phyloP scores from a whole-genome alignment of 2,797 vertebrate species.

The Euthynnus affinis region DNA sequence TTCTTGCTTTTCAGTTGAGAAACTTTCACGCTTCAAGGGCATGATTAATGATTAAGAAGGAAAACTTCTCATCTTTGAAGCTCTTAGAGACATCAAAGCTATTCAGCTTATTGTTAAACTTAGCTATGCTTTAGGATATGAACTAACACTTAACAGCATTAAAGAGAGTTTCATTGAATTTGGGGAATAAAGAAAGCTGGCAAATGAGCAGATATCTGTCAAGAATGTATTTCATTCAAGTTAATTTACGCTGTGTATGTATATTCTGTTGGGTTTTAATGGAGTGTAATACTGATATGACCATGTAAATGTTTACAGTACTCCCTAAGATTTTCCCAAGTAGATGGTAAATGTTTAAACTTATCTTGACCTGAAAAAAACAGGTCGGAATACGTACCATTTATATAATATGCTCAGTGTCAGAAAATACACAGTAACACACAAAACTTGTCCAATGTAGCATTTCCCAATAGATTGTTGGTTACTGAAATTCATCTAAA shows the following conservation, averaged over 20 bases:
- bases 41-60: constrained; percentile 80
- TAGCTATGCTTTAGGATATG: constrained; percentile 59
- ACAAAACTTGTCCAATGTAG: not conserved
- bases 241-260: constrained; percentile 45
- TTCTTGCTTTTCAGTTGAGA: constrained; percentile 58
- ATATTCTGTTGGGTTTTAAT: constrained; percentile 54
- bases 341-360: constrained; percentile 31
- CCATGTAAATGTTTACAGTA: constrained; percentile 58
- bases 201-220: constrained; percentile 39
- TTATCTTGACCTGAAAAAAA: constrained; percentile 34
- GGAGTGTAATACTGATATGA: constrained; percentile 24
- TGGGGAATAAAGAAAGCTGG: constrained; percentile 29
- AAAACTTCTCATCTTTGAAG: constrained; percentile 73
- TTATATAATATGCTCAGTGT: constrained; percentile 2
- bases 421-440: constrained; percentile 7
- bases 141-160: constrained; percentile 48
- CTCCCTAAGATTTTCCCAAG: constrained; percentile 17
- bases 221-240: constrained; percentile 36
- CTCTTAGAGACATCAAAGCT: constrained; percentile 76
- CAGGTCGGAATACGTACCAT: constrained; percentile 14
- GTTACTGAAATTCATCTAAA: not conserved
- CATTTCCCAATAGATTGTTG: not conserved
- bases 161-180: constrained; percentile 28
- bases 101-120: constrained; percentile 69
- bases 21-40: constrained; percentile 74